These are phyloP conservation scores for Myotis davidii DNA, from an alignment of 2,113 vertebrate species.

Conservation along the genomic window DNA sequence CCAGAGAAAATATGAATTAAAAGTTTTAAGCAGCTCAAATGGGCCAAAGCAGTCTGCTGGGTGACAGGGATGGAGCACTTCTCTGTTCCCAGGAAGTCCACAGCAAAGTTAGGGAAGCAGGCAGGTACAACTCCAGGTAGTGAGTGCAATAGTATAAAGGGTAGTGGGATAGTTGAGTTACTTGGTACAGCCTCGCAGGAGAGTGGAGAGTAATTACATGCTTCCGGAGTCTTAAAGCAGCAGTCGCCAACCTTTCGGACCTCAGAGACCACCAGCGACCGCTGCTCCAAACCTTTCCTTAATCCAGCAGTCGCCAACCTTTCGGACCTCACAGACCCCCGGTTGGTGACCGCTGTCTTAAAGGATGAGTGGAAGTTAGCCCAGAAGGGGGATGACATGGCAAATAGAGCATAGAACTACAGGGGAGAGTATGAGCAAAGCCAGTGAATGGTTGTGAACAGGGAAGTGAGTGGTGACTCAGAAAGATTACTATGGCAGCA, in stretches of 20 bases:
- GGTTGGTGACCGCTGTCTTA: background rate
- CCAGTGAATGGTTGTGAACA: background rate
- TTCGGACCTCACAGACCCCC: no score
- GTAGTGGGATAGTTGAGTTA: background rate
- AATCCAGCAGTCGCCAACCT: no score
- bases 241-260: no score
- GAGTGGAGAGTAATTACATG: background rate
- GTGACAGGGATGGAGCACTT: background rate
- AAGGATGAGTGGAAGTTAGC: background rate
- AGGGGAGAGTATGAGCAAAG: background rate
- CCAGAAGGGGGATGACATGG: background rate
- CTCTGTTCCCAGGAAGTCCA: background rate
- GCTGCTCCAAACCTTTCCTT: no score
- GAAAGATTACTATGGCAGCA: background rate
- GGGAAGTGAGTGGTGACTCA: background rate
- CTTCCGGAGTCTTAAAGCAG: background rate
- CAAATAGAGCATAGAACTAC: background rate
- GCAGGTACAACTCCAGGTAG: background rate
- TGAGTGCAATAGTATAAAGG: background rate
- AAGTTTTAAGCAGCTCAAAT: background rate
- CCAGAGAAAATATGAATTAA: conserved; percentile 2
- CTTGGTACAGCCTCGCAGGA: background rate
- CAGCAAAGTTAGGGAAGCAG: background rate
- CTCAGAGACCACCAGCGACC: no score
- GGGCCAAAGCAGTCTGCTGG: background rate